Conservation (phyloP, 2,888 invertebrate species). For the Argynnis bischoffii region DNA sequence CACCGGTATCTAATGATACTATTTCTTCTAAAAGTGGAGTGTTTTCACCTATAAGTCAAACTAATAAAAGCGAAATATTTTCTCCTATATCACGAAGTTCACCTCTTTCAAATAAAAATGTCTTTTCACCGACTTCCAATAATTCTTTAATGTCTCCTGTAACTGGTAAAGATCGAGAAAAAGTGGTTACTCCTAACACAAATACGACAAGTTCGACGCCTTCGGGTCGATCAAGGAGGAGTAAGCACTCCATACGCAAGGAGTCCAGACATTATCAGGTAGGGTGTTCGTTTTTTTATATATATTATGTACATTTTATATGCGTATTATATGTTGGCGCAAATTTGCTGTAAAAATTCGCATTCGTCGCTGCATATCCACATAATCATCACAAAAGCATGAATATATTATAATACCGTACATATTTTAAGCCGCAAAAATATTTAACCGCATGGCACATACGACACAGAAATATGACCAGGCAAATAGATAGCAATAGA, state of each 20-base stretch:
- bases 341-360: conserved; percentile 33
- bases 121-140: conserved; percentile 76
- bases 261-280: conserved; percentile 88
- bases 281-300: conserved; percentile 45
- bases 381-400: conserved; percentile 27
- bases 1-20: conserved; percentile 78
- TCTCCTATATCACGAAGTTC: conserved; percentile 77
- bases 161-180: conserved; percentile 72
- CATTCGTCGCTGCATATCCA: conserved; percentile 31
- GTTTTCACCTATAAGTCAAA: conserved; percentile 79
- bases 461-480: conserved; percentile 9
- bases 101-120: conserved; percentile 72
- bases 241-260: conserved; percentile 84
- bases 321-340: conserved; percentile 29
- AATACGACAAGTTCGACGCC: conserved; percentile 81
- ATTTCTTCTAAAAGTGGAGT: conserved; percentile 79
- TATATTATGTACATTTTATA: conserved; percentile 7
- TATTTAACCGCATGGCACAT: conserved; percentile 32
- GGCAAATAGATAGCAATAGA: conserved; percentile 6
- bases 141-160: conserved; percentile 73
- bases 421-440: conserved; percentile 20
- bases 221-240: conserved; percentile 80
- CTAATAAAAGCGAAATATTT: conserved; percentile 76
- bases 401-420: conserved; percentile 18
- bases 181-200: conserved; percentile 71